Percentiles rank a stretch among this genome's conserved stretches.
Evolutionary conservation across 2,797 vertebrate genomes (phyloP).

Genomic region (Eupleurogrammus muticus): DNA sequence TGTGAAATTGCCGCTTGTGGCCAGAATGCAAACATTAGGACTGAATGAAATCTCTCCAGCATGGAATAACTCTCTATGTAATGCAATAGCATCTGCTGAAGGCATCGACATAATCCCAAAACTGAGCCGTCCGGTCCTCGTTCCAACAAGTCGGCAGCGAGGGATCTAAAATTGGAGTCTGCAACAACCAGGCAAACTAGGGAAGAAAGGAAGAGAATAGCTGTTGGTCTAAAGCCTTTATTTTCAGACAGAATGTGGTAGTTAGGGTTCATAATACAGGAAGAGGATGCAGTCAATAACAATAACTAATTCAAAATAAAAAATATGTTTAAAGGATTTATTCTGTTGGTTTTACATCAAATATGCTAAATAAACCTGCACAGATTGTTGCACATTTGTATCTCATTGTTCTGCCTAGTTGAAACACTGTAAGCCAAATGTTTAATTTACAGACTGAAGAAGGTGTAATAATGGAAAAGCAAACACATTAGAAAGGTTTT

Average conservation of each 20-base stretch:
- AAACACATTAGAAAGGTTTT: slow-evolving; percentile 9
- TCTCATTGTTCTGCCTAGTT: background rate
- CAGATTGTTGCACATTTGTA: slow-evolving; percentile 8
- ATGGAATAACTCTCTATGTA: slow-evolving; percentile 67
- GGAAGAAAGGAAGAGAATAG: slow-evolving; percentile 1
- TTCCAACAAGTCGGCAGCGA: slow-evolving; percentile 59
- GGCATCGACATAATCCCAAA: slow-evolving; percentile 67
- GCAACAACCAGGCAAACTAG: slow-evolving; percentile 7
- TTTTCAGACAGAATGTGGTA: slow-evolving; percentile 3
- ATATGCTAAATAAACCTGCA: slow-evolving; percentile 1
- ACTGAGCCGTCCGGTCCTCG: slow-evolving; percentile 53
- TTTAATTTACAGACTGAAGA: slow-evolving; percentile 27
- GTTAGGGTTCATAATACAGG: background rate
- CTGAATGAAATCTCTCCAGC: slow-evolving; percentile 60
- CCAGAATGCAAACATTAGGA: slow-evolving; percentile 66
- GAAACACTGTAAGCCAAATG: slow-evolving; percentile 23
- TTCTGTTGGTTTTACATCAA: slow-evolving; percentile 4
- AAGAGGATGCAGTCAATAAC: background rate
- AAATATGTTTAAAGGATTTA: background rate
- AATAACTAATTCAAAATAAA: background rate
- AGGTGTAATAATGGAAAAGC: slow-evolving; percentile 17
- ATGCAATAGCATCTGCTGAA: slow-evolving; percentile 69
- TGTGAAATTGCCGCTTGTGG: slow-evolving; percentile 68
- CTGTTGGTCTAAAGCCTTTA: slow-evolving; percentile 13
- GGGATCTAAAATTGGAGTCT: slow-evolving; percentile 34